Conservation (phyloP, 2,888 invertebrate genomes). For the Cylloceria caligata region DNA sequence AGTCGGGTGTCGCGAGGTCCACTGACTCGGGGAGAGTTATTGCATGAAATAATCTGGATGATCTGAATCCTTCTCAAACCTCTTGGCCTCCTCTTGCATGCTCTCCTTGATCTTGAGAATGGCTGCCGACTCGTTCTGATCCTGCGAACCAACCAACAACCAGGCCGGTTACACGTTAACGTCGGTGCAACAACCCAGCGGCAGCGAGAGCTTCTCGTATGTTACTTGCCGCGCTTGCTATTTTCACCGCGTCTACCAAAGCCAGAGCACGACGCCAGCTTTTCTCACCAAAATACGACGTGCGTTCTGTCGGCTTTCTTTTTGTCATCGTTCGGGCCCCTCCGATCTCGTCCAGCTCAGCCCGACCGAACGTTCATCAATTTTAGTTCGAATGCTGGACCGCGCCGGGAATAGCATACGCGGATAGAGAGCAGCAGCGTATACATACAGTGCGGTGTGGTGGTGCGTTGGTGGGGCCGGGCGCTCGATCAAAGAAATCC, state of each 20-base stretch:
- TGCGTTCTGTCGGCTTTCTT: neutral
- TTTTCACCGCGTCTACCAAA: neutral
- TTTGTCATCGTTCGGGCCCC: neutral
- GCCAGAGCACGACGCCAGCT: conserved; percentile 9
- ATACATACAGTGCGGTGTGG: conserved; percentile 78
- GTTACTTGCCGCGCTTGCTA: conserved; percentile 27
- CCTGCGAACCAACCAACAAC: conserved; percentile 86
- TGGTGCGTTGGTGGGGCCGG: conserved; percentile 81
- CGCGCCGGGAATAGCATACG: conserved; percentile 42
- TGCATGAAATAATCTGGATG: conserved; percentile 99
- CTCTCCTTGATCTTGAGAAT: conserved; percentile 99
- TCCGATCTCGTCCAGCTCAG: neutral
- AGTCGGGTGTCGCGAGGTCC: conserved; percentile 80
- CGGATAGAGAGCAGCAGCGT: conserved; percentile 58
- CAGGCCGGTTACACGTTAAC: conserved; percentile 83
- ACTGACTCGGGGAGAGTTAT: conserved; percentile 87
- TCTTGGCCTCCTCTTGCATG: conserved; percentile 99
- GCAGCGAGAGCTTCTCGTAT: conserved; percentile 37
- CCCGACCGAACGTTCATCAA: conserved; percentile 27
- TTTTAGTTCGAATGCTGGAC: conserved; percentile 51
- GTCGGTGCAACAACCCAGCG: conserved; percentile 42
- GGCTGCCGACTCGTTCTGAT: conserved; percentile 99
- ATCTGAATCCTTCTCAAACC: conserved; percentile 98
- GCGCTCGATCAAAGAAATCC: conserved; percentile 73
- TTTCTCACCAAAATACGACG: conserved; percentile 23